Base-by-base conservation (phyloP, 2,797 vertebrate genomes). In the Clarias laeviceps region DNA sequence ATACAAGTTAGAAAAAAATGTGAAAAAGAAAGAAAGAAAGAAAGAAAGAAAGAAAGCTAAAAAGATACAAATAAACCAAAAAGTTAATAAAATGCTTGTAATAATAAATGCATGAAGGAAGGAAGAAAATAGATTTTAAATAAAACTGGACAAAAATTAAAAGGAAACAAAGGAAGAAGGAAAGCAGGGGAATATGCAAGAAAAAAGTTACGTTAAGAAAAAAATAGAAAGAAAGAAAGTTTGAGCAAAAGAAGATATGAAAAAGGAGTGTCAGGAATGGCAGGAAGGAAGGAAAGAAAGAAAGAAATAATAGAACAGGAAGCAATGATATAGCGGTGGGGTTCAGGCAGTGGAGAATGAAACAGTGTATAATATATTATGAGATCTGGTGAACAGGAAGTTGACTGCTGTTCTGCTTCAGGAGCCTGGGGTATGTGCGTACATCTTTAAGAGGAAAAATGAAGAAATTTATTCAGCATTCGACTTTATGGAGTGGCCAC, bases 241-340 rank as follows among this genome's bases (percentile, higher is more conserved):
- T 29, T 18, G 4, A 72, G 11, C 0, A 59, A 20, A 61, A 5
- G 8, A 9, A 40, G 22, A 61, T 11, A 69, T n/a, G 22, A 32
- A 69, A 20, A 68, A 8, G 32, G 45, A 37, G 27, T 15, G n/a
- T 18, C 69, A 27, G 45, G 91, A 88, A 40, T 40, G 37, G 4
- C 37, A 91, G 92, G 89, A 87, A 45, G 89, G 64, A 65, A 24
- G 54, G 54, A 77, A 18, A 54, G 18, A 50, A 18, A 54, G 18
- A 50, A 29, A 15, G 45, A 27, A 20, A 76, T 61, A 65, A 82
- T 79, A 20, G n/a, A 82, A 54, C 24, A 54, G 24, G 3, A 32
- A n/a, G 37, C 22, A 37, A 20, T 6, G 24, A 12, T 69, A 34
- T 34, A 69, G 32, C 3, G 1, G 20, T 50, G 40, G 18, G 22